Evolutionary conservation across 2,797 vertebrate species (phyloP).

Genomic region (Malacoctenus gilli): DNA sequence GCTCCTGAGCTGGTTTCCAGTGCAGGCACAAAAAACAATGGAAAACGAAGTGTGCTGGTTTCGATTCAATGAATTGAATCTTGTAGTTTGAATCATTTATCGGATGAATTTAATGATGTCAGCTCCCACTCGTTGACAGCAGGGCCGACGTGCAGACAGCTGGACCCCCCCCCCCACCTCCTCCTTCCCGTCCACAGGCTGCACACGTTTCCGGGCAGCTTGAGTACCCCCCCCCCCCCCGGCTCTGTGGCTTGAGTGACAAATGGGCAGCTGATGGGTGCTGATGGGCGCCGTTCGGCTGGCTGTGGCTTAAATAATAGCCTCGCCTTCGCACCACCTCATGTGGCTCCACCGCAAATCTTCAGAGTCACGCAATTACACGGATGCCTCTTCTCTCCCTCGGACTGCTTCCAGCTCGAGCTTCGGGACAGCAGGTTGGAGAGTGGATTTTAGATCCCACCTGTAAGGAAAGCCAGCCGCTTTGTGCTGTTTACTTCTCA

Average conservation of each 20-base stretch:
- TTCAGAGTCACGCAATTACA: conserved; percentile 48
- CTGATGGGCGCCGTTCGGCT: conserved; percentile 44
- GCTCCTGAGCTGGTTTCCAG: neutral
- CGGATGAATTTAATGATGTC: conserved; percentile 16
- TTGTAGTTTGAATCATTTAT: conserved; percentile 2
- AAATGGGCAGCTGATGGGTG: conserved; percentile 53
- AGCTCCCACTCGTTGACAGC: conserved; percentile 18
- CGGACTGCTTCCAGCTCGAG: too few relatives aligned
- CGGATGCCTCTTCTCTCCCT: neutral
- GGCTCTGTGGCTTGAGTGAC: conserved; percentile 42
- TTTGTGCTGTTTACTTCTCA: too few relatives aligned
- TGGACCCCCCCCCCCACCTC: conserved; percentile 19
- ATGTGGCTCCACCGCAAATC: conserved; percentile 30
- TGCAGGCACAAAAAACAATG: conserved; percentile 6
- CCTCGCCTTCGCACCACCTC: conserved; percentile 32
- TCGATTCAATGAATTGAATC: too few relatives aligned
- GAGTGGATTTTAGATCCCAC: too few relatives aligned
- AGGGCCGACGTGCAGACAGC: conserved; percentile 10
- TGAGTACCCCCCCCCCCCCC: conserved; percentile 36
- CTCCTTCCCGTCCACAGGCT: conserved; percentile 26
- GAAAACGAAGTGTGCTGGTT: conserved; percentile 22
- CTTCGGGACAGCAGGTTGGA: too few relatives aligned
- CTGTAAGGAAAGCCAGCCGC: too few relatives aligned
- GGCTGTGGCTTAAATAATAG: conserved; percentile 46
- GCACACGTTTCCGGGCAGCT: conserved; percentile 25